Evolutionary conservation across 2,113 vertebrate genomes (phyloP).

Genomic region (Campylomormyrus tamandua): DNA sequence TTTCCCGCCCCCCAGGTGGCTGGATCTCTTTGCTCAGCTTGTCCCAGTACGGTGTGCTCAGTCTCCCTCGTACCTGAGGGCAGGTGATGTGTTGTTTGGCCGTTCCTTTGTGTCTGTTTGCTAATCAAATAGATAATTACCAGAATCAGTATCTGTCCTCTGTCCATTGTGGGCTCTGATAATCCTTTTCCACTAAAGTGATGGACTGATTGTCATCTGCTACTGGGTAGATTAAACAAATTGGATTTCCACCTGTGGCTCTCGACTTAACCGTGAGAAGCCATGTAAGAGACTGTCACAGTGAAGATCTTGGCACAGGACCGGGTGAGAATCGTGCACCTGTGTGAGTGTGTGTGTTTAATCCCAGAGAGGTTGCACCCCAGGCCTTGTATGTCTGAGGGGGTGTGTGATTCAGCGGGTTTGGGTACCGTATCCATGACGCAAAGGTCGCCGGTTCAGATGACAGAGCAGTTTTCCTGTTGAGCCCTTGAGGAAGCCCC

Average conservation of each 20-base stretch:
- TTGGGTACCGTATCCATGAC: background rate
- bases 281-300: background rate
- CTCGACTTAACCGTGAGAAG: background rate
- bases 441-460: background rate
- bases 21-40: background rate
- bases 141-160: background rate
- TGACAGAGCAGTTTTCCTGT: background rate
- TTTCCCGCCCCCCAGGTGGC: background rate
- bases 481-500: background rate
- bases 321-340: background rate
- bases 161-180: background rate
- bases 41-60: background rate
- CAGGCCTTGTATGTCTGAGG: background rate
- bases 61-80: background rate
- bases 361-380: background rate
- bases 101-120: background rate
- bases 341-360: background rate
- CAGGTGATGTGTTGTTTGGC: background rate
- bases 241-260: background rate
- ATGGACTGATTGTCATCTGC: background rate
- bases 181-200: background rate
- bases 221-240: slow-evolving; percentile 1
- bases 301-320: background rate
- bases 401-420: background rate
- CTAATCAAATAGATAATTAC: background rate